Conservation (phyloP, 2,888 invertebrate species). For the Rhyacophila evoluta region DNA sequence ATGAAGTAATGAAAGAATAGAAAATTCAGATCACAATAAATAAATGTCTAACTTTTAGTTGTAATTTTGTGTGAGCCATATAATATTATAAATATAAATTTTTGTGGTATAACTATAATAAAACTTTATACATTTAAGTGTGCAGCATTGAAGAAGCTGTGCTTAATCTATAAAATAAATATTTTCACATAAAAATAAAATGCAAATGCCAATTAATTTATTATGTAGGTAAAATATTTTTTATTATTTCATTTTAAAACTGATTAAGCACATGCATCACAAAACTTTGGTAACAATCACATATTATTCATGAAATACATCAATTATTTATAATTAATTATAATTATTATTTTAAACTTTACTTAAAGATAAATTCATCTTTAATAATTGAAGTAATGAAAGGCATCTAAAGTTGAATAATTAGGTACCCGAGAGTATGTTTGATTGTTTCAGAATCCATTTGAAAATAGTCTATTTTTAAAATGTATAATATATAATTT, state of each 20-base stretch:
- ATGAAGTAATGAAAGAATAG: too few relatives aligned
- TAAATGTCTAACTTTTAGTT: too few relatives aligned
- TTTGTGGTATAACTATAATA: neutral
- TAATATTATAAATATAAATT: too few relatives aligned
- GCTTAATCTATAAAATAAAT: neutral
- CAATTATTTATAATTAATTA: conserved; percentile 6
- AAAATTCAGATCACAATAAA: too few relatives aligned
- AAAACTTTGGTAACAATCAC: conserved; percentile 46
- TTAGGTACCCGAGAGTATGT: conserved; percentile 1
- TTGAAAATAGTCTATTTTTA: neutral
- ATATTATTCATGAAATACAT: conserved; percentile 28
- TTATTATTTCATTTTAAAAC: neutral
- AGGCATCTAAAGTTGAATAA: conserved; percentile 35
- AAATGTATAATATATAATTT: neutral
- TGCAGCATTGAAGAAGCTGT: conserved; percentile 35
- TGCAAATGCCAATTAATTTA: neutral
- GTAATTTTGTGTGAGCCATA: too few relatives aligned
- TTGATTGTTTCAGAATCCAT: neutral
- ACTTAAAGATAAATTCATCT: conserved; percentile 19
- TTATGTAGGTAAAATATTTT: conserved; percentile 28
- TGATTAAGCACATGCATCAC: conserved; percentile 44
- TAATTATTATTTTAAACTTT: neutral
- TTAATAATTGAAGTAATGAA: conserved; percentile 26
- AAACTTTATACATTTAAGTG: neutral
- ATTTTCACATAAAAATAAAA: conserved; percentile 12